Evolutionary conservation across 2,113 vertebrate genomes (phyloP).

Genomic region (Alethe castanea): DNA sequence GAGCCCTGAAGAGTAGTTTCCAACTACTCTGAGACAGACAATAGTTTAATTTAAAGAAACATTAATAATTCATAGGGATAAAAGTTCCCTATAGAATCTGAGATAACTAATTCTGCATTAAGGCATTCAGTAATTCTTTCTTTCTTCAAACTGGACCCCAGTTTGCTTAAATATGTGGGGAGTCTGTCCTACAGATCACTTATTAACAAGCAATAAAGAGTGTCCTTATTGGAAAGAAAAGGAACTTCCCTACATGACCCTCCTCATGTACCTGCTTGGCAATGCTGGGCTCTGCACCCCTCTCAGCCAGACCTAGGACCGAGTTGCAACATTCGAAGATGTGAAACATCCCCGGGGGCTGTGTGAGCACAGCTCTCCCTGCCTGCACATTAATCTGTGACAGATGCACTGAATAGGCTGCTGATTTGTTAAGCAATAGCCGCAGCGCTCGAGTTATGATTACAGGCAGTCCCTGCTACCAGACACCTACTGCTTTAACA

Average conservation of each 20-base stretch:
- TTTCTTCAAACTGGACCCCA: background rate
- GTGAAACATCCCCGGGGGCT: background rate
- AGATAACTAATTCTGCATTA: background rate
- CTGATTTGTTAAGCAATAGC: background rate
- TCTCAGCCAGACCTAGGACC: background rate
- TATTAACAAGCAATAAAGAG: background rate
- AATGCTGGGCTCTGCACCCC: background rate
- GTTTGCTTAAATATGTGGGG: background rate
- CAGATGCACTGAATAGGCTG: background rate
- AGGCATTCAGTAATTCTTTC: background rate
- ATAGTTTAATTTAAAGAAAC: background rate
- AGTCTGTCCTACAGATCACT: background rate
- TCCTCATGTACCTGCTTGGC: background rate
- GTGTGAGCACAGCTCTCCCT: background rate
- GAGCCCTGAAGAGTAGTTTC: background rate
- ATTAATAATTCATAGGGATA: background rate
- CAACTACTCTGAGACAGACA: background rate
- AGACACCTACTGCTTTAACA: background rate
- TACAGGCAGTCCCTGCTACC: background rate
- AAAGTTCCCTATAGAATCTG: background rate
- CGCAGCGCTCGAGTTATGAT: background rate
- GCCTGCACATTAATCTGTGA: background rate
- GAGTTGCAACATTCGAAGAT: background rate
- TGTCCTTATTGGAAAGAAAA: background rate
- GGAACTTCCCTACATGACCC: background rate